Evolutionary conservation across 92 coral and sea anemone genomes (phyloP), one percentile per base, ranked within the genome.

Genomic region (Heteractis magnifica): DNA sequence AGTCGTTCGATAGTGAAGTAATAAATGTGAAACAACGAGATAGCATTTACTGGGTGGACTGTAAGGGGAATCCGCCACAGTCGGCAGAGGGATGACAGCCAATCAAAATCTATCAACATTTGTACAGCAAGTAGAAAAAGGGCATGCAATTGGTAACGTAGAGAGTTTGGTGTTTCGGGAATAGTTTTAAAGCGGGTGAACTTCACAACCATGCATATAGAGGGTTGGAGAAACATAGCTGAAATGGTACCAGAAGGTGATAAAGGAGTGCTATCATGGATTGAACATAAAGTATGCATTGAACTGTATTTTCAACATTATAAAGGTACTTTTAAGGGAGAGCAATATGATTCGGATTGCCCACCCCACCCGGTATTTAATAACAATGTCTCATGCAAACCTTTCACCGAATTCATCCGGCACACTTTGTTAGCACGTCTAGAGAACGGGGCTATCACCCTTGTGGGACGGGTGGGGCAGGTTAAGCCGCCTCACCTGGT

Each of bases 301-400:
- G 19, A 51, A 3, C 75, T 26, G 4, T 83, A 83, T n/a, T 83
- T 83, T 64, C 62, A 53, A 55, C 82, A 51, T 6, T 83, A 48
- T 41, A 10, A 59, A 4, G 87, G 87, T n/a, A 1, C 23, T 49
- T 84, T 75, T 48, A 76, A 77, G 14, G 82, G 86, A 50, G 5
- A 48, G 49, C 41, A 34, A 7, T 70, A 77, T 49, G 70, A 87
- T 65, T 82, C 87, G 10, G 49, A 18, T 23, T 18, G 70, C 49
- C 87, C 83, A 4, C 87, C 79, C 15, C 8, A 76, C 49, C n/a
- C 48, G 26, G 48, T 50, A 5, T 82, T 87, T 52, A 41, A 52
- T 3, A 72, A 86, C 53, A 85, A 85, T 51, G 76, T n/a, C 49
- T 85, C 84, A 8, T 52, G 88, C 65, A 50, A 65, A 68, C 88